A percentile compares a stretch with the other conserved stretches of the same genome.
Evolutionary conservation across 2,797 vertebrate genomes (phyloP).

Genomic region (Buphagus erythrorhynchus): DNA sequence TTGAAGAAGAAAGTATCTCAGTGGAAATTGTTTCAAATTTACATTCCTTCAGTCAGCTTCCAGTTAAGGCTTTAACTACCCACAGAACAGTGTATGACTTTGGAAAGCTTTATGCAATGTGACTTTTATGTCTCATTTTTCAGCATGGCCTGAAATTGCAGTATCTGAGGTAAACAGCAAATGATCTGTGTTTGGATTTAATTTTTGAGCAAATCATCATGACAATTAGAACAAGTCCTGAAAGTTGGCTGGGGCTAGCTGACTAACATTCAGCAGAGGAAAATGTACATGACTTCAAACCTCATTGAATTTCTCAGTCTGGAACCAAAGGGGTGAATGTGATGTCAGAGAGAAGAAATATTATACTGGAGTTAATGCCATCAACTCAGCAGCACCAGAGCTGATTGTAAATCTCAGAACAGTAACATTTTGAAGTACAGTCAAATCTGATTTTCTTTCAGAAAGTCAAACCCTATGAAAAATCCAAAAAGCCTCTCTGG

Average conservation of each 20-base stretch:
- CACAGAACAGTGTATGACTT: neutral
- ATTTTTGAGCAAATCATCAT: neutral
- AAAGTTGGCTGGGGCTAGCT: neutral
- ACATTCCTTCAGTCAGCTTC: neutral
- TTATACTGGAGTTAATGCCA: neutral
- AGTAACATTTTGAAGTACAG: neutral
- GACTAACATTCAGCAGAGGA: neutral
- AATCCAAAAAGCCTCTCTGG: neutral
- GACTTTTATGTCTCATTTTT: neutral
- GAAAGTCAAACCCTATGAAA: neutral
- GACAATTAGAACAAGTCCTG: neutral
- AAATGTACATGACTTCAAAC: neutral
- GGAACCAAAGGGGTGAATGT: neutral
- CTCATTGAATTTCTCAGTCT: neutral
- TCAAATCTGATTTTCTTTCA: neutral
- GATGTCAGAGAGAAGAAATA: neutral
- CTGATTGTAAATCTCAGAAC: neutral
- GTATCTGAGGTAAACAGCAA: neutral
- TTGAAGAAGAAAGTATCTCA: neutral
- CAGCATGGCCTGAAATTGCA: neutral
- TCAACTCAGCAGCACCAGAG: neutral
- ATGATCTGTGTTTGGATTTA: neutral
- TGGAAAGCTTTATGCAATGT: neutral
- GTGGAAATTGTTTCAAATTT: neutral
- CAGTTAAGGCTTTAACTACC: neutral